A percentile compares a stretch with the other conserved stretches of the same genome.
Evolutionary conservation across 2,113 vertebrate species (phyloP).

Genomic region (Dendropsophus ebraccatus): DNA sequence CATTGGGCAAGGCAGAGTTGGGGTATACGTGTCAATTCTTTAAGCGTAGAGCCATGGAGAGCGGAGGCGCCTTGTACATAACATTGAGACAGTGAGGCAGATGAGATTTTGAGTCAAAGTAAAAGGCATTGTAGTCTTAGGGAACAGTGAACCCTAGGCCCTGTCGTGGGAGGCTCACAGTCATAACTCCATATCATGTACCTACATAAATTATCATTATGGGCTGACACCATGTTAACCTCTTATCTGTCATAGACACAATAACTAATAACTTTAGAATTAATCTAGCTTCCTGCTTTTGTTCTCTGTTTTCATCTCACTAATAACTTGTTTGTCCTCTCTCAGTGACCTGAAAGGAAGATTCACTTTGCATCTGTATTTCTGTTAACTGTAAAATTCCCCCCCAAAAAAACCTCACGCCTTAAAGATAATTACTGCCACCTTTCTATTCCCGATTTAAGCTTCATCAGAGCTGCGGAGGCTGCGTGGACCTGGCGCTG

Average conservation of each 20-base stretch:
- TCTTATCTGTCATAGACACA: background rate
- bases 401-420: background rate
- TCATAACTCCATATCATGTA: no score
- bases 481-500: background rate
- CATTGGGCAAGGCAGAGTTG: no score
- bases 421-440: conserved; percentile 39
- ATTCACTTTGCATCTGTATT: background rate
- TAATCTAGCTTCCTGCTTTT: background rate
- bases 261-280: background rate
- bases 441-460: conserved; percentile 24
- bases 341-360: background rate
- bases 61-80: no score
- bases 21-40: no score
- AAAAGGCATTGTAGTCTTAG: no score
- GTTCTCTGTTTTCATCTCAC: background rate
- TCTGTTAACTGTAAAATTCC: background rate
- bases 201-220: background rate
- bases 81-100: no score
- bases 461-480: conserved; percentile 29
- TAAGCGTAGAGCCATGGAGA: no score
- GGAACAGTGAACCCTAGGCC: no score
- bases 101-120: no score
- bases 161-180: no score
- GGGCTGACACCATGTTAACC: background rate
- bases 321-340: conserved; percentile 20